These are phyloP conservation scores for Rallus limicola DNA, from an alignment of 2,113 vertebrate genomes.

Conservation along the genomic window DNA sequence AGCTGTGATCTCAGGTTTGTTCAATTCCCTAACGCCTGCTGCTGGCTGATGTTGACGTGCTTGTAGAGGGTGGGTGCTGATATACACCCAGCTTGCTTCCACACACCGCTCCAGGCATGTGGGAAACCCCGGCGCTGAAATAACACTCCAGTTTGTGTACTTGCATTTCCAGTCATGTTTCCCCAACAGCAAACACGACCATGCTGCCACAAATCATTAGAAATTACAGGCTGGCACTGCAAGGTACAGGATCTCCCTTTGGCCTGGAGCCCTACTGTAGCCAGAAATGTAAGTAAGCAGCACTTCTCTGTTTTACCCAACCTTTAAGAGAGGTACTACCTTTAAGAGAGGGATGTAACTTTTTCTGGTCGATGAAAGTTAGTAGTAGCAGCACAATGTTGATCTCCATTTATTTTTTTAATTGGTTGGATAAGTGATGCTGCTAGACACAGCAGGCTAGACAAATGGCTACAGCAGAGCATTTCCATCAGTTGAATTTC, in stretches of 20 bases:
- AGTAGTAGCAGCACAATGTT: neutral
- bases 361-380: neutral
- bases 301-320: neutral
- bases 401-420: neutral
- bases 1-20: neutral
- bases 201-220: neutral
- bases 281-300: neutral
- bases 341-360: rapidly evolving
- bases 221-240: neutral
- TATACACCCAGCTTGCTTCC: neutral
- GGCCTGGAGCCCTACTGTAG: neutral
- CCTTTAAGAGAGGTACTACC: neutral
- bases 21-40: neutral
- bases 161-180: neutral
- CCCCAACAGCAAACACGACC: neutral
- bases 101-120: rapidly evolving
- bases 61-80: neutral
- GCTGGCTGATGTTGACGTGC: neutral
- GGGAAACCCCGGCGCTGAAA: neutral
- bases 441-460: neutral
- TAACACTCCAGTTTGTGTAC: neutral
- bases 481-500: neutral
- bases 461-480: neutral
- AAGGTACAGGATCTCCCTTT: neutral
- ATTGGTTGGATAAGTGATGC: neutral